A percentile compares a stretch with the other conserved stretches of the same genome.
phyloP scores from a whole-genome alignment of 2,113 vertebrate genomes.

The Irena cyanogastra region DNA sequence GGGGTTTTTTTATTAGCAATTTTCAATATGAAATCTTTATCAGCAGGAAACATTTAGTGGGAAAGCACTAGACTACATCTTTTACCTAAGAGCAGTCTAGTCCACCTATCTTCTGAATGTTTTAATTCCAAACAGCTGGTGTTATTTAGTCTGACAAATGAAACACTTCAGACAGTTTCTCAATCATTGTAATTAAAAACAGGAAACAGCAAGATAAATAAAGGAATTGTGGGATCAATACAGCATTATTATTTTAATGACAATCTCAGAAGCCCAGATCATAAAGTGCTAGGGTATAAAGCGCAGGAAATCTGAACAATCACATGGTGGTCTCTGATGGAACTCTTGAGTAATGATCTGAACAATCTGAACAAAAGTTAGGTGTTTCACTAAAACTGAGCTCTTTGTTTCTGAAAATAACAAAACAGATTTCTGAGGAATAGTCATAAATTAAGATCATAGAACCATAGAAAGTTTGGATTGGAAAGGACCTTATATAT shows the following conservation, averaged over 20 bases:
- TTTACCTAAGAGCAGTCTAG: not conserved
- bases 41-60: not conserved
- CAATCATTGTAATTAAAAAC: constrained; percentile 43
- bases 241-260: constrained; percentile 53
- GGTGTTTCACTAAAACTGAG: not conserved
- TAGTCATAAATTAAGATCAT: not conserved
- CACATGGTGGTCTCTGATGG: not conserved
- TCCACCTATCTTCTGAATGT: not conserved
- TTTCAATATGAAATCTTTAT: not conserved
- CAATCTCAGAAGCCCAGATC: not conserved
- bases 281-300: not conserved
- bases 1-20: not conserved
- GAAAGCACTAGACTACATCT: not conserved
- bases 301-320: not conserved
- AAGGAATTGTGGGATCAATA: constrained; percentile 30
- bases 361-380: not conserved
- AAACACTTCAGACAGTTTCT: constrained; percentile 33
- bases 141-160: constrained; percentile 33
- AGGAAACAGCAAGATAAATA: constrained; percentile 30
- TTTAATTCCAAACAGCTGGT: constrained; percentile 20
- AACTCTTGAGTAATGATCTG: not conserved
- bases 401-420: not conserved
- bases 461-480: not conserved
- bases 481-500: not conserved
- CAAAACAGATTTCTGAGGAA: not conserved